Evolutionary conservation across 2,888 invertebrate species (phyloP).

Genomic region (Epicampocera succincta): DNA sequence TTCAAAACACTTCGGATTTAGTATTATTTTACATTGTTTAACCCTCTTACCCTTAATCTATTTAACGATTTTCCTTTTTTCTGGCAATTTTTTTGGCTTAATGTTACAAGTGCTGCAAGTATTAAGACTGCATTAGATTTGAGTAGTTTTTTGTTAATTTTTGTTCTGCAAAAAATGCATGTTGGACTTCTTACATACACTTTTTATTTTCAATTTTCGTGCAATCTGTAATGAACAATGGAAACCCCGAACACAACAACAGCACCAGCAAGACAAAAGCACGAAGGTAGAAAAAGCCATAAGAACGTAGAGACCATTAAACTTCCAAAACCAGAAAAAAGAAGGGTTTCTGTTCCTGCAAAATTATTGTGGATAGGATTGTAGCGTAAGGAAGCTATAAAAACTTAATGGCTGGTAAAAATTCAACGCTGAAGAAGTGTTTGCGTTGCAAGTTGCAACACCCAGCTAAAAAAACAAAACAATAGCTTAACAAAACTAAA

Average conservation of each 20-base stretch:
- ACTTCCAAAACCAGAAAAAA: slow-evolving; percentile 23
- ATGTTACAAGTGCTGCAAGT: slow-evolving; percentile 55
- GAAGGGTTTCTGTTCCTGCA: slow-evolving; percentile 34
- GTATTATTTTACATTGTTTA: slow-evolving; percentile 42
- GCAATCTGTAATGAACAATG: slow-evolving; percentile 60
- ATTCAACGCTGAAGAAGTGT: slow-evolving; percentile 10
- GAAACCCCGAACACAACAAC: slow-evolving; percentile 11
- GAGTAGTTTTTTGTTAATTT: slow-evolving; percentile 38
- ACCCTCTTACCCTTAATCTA: slow-evolving; percentile 44
- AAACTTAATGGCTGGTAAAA: slow-evolving; percentile 64
- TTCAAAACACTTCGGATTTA: slow-evolving; percentile 40
- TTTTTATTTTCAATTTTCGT: slow-evolving; percentile 63
- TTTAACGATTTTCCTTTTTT: slow-evolving; percentile 24
- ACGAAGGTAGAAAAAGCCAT: slow-evolving; percentile 12
- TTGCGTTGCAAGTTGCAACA: no score
- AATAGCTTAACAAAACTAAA: no score
- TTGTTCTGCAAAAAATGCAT: neutral
- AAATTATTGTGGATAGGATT: slow-evolving; percentile 17
- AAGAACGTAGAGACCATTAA: slow-evolving; percentile 49
- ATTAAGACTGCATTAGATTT: slow-evolving; percentile 62
- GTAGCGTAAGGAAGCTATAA: slow-evolving; percentile 52
- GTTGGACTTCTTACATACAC: slow-evolving; percentile 29
- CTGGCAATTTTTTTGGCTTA: slow-evolving; percentile 32
- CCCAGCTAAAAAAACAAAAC: no score
- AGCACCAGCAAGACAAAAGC: slow-evolving; percentile 1